Evolutionary conservation across 1,140 invertebrate genomes (phyloP), one percentile per base, ranked within the genome.

Genomic region (Caenorhabditis latens): DNA sequence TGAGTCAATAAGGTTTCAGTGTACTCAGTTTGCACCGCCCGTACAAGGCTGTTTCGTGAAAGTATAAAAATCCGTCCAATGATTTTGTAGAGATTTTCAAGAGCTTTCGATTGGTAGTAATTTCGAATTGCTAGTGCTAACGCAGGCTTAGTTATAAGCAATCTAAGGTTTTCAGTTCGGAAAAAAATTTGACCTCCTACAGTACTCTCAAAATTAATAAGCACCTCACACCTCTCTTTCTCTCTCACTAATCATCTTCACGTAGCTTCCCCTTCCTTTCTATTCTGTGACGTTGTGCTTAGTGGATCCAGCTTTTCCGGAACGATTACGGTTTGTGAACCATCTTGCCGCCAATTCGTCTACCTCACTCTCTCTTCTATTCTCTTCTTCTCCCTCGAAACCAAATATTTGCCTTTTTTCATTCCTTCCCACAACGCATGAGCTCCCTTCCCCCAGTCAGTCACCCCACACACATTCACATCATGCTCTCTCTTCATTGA

Each of bases 271-370:
- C n/a, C 8, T 58, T 8, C 57, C 5, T 16, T n/a, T 19, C 57
- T n/a, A 14, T 58, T 58, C 16, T 48, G 46, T 79, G 71, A 79
- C 71, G 71, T 79, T 50, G 21, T 79, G 46, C 14, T 11, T 32
- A n/a, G 21, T 32, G 24, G n/a, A 50, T 50, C 71, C 40, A 79
- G 71, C 71, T 79, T 79, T 79, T 79, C 71, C 71, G 71, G 71
- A 79, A 79, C 71, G 71, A 79, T 79, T 79, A 79, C 71, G 71
- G 71, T 79, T 79, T 79, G 46, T 79, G 71, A 79, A 79, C 71
- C 71, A 79, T 79, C 43, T 32, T 63, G 71, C 46, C 71, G 71
- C 40, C 71, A 46, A 7, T 4, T 19, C 13, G 71, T 79, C 71
- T 79, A n/a, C 19, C 46, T 9, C n/a, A 46, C 46, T 53, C 71